Evolutionary conservation across 2,888 invertebrate genomes (phyloP).

Genomic region (Lutraria lutraria): DNA sequence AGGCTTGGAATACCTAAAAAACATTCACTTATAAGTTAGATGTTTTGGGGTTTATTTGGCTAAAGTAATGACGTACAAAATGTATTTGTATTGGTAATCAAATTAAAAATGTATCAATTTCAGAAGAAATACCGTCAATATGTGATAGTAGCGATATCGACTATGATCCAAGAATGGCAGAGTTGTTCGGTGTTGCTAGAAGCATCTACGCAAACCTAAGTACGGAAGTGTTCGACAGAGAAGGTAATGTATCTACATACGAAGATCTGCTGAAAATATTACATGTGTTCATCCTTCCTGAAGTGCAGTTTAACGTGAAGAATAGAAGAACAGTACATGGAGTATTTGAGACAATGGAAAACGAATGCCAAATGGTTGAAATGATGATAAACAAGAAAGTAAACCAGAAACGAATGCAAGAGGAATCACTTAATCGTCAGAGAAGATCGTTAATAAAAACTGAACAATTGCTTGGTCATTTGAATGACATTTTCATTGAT

Average conservation of each 20-base stretch:
- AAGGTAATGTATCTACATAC: constrained; percentile 33
- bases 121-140: background rate
- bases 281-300: constrained; percentile 82
- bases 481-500: constrained; percentile 66
- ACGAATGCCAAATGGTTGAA: constrained; percentile 65
- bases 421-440: constrained; percentile 71
- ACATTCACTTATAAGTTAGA: too few relatives aligned
- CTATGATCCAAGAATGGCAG: background rate
- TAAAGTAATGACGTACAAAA: too few relatives aligned
- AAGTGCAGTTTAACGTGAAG: constrained; percentile 73
- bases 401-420: constrained; percentile 67
- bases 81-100: too few relatives aligned
- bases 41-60: too few relatives aligned
- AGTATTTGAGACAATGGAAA: constrained; percentile 64
- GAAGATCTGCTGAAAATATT: constrained; percentile 72
- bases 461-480: constrained; percentile 71
- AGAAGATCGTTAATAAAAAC: constrained; percentile 68
- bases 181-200: background rate
- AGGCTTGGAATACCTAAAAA: too few relatives aligned
- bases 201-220: background rate
- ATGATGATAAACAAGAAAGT: constrained; percentile 72
- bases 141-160: background rate
- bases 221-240: constrained; percentile 10
- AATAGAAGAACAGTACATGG: constrained; percentile 71
- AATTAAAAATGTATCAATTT: too few relatives aligned